Percentiles rank a stretch among this genome's conserved stretches.
Evolutionary conservation across 2,888 invertebrate genomes (phyloP).

Genomic region (Hyppa rectilinea): DNA sequence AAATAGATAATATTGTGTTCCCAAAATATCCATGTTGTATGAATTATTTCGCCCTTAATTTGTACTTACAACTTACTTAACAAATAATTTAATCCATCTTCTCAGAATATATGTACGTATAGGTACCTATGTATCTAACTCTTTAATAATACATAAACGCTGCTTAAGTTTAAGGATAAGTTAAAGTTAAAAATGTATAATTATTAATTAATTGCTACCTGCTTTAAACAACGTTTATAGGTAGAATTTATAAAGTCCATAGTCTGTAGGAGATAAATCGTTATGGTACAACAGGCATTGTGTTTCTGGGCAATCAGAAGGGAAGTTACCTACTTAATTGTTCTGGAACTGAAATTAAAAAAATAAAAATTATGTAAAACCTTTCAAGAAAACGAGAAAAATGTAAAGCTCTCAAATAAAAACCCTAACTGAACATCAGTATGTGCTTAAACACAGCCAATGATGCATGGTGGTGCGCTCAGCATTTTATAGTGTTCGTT

Average conservation of each 20-base stretch:
- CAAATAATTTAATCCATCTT: neutral
- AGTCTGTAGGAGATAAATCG: neutral
- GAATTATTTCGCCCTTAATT: too few species aligned
- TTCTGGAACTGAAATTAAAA: neutral
- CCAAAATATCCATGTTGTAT: too few species aligned
- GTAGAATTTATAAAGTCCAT: too few species aligned
- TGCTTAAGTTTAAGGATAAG: too few species aligned
- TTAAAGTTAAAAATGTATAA: too few species aligned
- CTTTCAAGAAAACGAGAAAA: neutral
- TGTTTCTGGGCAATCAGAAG: neutral
- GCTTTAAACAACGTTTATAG: too few species aligned
- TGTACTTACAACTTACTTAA: too few species aligned
- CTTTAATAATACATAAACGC: too few species aligned
- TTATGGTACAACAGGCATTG: neutral
- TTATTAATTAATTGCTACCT: too few species aligned
- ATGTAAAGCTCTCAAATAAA: constrained; percentile 46
- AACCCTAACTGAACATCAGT: constrained; percentile 56
- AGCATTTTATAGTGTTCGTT: constrained; percentile 78
- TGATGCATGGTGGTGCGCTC: constrained; percentile 74
- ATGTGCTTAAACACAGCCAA: constrained; percentile 70
- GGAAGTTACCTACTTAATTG: too few species aligned
- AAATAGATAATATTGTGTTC: neutral
- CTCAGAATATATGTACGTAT: too few species aligned
- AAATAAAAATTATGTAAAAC: constrained; percentile 5
- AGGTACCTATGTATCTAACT: too few species aligned